phyloP scores from a whole-genome alignment of 2,797 vertebrate species.

The Potorous gilbertii region DNA sequence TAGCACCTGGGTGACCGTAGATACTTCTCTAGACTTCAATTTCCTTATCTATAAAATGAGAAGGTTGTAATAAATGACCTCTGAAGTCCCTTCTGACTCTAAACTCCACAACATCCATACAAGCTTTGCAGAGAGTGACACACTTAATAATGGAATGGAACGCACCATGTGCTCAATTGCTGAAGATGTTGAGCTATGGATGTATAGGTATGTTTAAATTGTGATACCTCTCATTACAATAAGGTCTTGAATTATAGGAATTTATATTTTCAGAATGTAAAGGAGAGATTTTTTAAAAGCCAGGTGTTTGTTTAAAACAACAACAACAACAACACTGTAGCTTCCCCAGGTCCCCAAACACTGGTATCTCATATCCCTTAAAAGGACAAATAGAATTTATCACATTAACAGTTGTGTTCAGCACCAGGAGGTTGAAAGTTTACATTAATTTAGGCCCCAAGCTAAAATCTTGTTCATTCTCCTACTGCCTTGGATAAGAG shows the following conservation, averaged over 20 bases:
- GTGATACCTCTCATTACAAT: neutral
- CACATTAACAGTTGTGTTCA: conserved; percentile 11
- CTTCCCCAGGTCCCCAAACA: neutral
- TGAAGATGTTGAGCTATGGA: neutral
- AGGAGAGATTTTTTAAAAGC: neutral
- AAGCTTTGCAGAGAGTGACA: neutral
- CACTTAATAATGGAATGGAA: neutral
- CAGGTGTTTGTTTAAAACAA: conserved; percentile 15
- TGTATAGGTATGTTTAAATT: neutral
- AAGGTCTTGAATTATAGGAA: neutral
- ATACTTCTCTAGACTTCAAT: neutral
- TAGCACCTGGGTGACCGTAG: neutral
- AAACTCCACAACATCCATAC: neutral
- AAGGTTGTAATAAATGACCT: neutral
- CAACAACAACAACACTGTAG: neutral
- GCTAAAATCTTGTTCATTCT: conserved; percentile 48
- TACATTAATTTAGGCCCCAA: conserved; percentile 6
- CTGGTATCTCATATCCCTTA: neutral
- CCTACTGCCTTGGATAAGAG: conserved; percentile 59
- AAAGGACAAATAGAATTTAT: neutral
- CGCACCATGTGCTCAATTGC: neutral
- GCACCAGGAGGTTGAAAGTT: conserved; percentile 54
- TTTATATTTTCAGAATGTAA: conserved; percentile 51
- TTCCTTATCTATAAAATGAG: neutral
- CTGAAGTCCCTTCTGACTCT: neutral